These are phyloP conservation scores for Actias luna DNA, from an alignment of 2,888 invertebrate species.

Conservation along the genomic window DNA sequence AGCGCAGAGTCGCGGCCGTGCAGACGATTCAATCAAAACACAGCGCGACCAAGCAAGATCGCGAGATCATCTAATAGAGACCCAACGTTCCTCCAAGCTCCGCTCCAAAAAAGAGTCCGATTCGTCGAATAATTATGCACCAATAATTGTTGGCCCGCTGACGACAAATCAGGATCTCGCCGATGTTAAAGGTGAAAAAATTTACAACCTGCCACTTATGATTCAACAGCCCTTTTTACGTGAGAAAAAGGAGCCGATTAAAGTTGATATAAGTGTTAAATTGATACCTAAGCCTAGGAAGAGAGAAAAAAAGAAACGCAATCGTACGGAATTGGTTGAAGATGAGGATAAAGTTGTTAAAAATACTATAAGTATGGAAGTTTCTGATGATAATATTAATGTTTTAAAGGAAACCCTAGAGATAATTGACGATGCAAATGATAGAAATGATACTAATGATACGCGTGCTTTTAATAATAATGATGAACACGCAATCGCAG, in stretches of 20 bases:
- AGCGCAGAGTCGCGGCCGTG: slow-evolving; percentile 79
- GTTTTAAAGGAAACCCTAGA: slow-evolving; percentile 63
- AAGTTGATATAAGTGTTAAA: slow-evolving; percentile 90
- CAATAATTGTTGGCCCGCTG: slow-evolving; percentile 73
- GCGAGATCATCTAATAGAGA: slow-evolving; percentile 60
- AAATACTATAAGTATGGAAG: slow-evolving; percentile 74
- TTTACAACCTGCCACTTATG: slow-evolving; percentile 75
- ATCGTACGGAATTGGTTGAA: slow-evolving; percentile 54
- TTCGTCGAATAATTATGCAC: slow-evolving; percentile 79
- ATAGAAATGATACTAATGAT: slow-evolving; percentile 19
- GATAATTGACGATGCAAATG: slow-evolving; percentile 42
- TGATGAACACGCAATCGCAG: neutral
- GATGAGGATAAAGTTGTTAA: slow-evolving; percentile 60
- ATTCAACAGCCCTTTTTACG: slow-evolving; percentile 83
- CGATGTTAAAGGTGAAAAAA: slow-evolving; percentile 64
- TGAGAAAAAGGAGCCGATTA: slow-evolving; percentile 86
- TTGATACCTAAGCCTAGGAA: slow-evolving; percentile 84
- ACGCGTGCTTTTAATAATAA: neutral
- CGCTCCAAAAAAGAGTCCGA: slow-evolving; percentile 81
- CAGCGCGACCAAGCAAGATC: slow-evolving; percentile 75
- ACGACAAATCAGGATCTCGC: slow-evolving; percentile 79
- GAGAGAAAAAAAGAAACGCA: slow-evolving; percentile 66
- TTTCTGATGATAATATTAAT: slow-evolving; percentile 60
- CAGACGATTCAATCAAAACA: slow-evolving; percentile 82
- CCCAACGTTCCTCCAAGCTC: slow-evolving; percentile 67